Percentiles rank a stretch among this genome's conserved stretches.
phyloP scores from a whole-genome alignment of 2,797 vertebrate genomes.

The Clamator glandarius region DNA sequence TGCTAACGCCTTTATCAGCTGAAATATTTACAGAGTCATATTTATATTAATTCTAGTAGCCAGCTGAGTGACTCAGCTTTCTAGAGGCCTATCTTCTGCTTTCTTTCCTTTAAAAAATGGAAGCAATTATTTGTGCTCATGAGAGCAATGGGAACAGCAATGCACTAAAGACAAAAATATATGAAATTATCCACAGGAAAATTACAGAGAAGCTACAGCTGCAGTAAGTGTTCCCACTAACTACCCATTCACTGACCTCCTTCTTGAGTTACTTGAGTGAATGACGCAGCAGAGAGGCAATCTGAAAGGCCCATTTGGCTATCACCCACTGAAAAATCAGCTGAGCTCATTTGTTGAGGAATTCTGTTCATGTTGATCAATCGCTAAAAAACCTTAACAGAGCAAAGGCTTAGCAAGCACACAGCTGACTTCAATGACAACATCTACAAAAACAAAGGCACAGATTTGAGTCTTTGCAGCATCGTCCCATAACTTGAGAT shows the following conservation, averaged over 20 bases:
- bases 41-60: constrained; percentile 73
- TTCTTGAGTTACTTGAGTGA: constrained; percentile 49
- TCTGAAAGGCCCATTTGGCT: not conserved
- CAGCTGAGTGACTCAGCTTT: constrained; percentile 66
- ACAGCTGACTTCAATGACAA: not conserved
- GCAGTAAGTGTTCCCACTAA: constrained; percentile 23
- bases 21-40: constrained; percentile 70
- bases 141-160: constrained; percentile 64
- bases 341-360: not conserved
- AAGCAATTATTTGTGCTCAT: constrained; percentile 75
- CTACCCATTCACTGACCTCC: constrained; percentile 61
- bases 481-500: not conserved
- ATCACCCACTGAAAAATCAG: constrained; percentile 21
- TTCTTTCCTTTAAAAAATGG: constrained; percentile 71
- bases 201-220: constrained; percentile 62
- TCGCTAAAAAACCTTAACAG: not conserved
- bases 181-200: constrained; percentile 67
- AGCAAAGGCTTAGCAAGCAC: not conserved
- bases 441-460: not conserved
- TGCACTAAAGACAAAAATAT: constrained; percentile 67
- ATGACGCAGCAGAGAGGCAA: constrained; percentile 18
- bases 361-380: constrained; percentile 39
- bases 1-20: constrained; percentile 62
- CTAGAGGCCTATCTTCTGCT: constrained; percentile 57
- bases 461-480: not conserved